Evolutionary conservation across 2,113 vertebrate species (phyloP).

Genomic region (Phyllostomus discolor): DNA sequence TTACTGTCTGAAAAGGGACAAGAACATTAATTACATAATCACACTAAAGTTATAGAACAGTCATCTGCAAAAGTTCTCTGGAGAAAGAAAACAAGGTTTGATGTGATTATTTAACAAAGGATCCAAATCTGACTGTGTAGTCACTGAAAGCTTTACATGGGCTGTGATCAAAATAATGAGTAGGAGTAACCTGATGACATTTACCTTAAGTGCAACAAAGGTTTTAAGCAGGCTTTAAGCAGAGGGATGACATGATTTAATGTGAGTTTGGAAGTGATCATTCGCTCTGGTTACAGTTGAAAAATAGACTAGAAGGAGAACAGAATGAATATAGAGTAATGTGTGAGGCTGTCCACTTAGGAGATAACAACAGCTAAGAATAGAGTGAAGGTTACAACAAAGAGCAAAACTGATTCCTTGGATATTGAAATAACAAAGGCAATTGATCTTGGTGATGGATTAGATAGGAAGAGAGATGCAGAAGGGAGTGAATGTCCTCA

Average conservation of each 20-base stretch:
- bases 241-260: not conserved
- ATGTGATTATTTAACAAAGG: not conserved
- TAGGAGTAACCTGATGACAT: not conserved
- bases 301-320: not conserved
- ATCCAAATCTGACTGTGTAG: not conserved
- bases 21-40: not conserved
- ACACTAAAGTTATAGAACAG: not conserved
- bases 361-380: not conserved
- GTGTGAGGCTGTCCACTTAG: not conserved
- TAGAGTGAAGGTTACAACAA: not conserved
- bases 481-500: not conserved
- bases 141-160: not conserved
- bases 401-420: not conserved
- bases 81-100: not conserved
- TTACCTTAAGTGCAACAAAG: not conserved
- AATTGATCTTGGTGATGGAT: not conserved
- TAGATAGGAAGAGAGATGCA: not conserved
- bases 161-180: not conserved
- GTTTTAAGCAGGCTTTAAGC: not conserved
- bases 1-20: not conserved
- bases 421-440: not conserved
- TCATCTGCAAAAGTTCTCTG: not conserved
- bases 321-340: not conserved
- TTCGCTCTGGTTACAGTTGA: not conserved
- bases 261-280: not conserved